Evolutionary conservation across 2,113 vertebrate genomes (phyloP).

Genomic region (Isurus oxyrinchus): DNA sequence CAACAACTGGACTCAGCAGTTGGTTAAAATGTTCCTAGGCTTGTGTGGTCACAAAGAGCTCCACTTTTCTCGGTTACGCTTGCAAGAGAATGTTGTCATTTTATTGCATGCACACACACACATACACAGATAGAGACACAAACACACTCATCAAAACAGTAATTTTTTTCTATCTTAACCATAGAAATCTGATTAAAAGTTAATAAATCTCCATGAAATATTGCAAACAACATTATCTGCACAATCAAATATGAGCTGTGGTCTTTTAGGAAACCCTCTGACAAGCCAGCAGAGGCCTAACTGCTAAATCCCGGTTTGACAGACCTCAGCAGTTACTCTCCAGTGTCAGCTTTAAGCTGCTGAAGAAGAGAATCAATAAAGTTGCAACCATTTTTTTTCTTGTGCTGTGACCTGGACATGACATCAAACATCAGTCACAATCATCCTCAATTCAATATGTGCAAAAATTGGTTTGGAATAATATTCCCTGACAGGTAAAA

Average conservation of each 20-base stretch:
- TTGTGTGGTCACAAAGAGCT: conserved; percentile 32
- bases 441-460: conserved; percentile 42
- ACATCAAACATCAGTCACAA: conserved; percentile 51
- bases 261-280: conserved; percentile 66
- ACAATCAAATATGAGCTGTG: conserved; percentile 74
- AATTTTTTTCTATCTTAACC: conserved; percentile 41
- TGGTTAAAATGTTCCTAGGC: conserved; percentile 41
- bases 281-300: conserved; percentile 56
- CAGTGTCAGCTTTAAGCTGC: conserved; percentile 40
- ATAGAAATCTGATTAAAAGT: conserved; percentile 79
- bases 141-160: neutral
- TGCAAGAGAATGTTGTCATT: conserved; percentile 3
- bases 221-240: conserved; percentile 73
- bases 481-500: conserved; percentile 51
- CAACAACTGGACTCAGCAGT: conserved; percentile 42
- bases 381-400: conserved; percentile 31
- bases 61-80: conserved; percentile 20
- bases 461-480: conserved; percentile 40
- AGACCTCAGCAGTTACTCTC: conserved; percentile 17
- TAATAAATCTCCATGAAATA: conserved; percentile 79
- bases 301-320: conserved; percentile 51
- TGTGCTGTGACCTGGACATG: conserved; percentile 51
- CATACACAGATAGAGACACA: neutral
- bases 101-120: neutral
- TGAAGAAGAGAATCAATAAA: conserved; percentile 39